phyloP scores from a whole-genome alignment of 2,113 vertebrate genomes.

The Heterotilapia buettikoferi region DNA sequence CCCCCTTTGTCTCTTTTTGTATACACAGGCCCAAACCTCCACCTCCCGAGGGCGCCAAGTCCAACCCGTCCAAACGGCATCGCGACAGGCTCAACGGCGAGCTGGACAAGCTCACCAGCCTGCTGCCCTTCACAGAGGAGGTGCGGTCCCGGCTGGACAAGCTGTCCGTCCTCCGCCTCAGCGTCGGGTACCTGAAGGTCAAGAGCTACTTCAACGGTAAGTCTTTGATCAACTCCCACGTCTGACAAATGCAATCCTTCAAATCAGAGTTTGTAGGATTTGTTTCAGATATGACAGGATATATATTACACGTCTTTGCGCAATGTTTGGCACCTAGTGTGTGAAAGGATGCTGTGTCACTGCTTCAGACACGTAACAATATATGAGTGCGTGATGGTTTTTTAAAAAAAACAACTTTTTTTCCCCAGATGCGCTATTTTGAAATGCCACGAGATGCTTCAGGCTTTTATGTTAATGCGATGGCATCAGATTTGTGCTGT shows the following conservation, averaged over 20 bases:
- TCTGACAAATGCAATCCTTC: not conserved
- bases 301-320: not conserved
- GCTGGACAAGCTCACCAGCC: constrained; percentile 74
- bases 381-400: not conserved
- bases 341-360: not conserved
- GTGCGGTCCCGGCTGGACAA: constrained; percentile 76
- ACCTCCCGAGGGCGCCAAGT: constrained; percentile 66
- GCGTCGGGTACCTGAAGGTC: constrained; percentile 80
- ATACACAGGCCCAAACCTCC: constrained; percentile 65
- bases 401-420: fast-evolving
- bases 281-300: not conserved
- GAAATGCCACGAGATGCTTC: not conserved
- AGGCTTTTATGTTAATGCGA: not conserved
- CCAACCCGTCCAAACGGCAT: constrained; percentile 82
- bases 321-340: not conserved
- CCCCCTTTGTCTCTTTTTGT: not conserved
- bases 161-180: constrained; percentile 78
- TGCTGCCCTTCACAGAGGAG: constrained; percentile 80
- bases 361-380: not conserved
- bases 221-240: not conserved
- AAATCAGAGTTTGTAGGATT: not conserved
- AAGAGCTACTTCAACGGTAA: constrained; percentile 81
- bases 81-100: constrained; percentile 78
- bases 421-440: fast-evolving
- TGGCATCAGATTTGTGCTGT: not conserved